Percentiles rank a stretch among this genome's conserved stretches.
Evolutionary conservation across 2,888 invertebrate species (phyloP).

Genomic region (Baccha elongata): DNA sequence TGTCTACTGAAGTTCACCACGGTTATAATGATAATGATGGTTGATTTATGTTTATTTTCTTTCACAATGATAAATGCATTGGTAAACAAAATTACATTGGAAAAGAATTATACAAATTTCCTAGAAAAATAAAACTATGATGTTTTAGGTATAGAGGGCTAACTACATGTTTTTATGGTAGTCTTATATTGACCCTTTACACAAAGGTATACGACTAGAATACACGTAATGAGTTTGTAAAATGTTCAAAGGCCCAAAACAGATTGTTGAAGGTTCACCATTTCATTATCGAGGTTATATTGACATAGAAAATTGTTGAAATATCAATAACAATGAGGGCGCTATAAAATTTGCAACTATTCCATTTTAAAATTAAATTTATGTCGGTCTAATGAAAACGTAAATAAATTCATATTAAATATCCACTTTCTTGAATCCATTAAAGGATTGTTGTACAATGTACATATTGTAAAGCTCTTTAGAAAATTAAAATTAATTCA

Average conservation of each 20-base stretch:
- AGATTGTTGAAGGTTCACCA: too few relatives aligned
- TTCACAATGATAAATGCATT: constrained; percentile 26
- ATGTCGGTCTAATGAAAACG: constrained; percentile 7
- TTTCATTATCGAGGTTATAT: constrained; percentile 26
- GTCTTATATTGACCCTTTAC: too few relatives aligned
- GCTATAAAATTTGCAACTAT: background rate
- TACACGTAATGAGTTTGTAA: constrained; percentile 1
- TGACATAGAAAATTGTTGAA: constrained; percentile 8
- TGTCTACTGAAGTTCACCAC: constrained; percentile 54
- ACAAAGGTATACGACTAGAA: too few relatives aligned
- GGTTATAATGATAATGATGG: constrained; percentile 12
- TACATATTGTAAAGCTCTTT: constrained; percentile 9
- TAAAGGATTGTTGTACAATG: constrained; percentile 8
- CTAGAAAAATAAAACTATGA: constrained; percentile 1
- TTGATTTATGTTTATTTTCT: constrained; percentile 1
- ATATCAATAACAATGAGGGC: constrained; percentile 12
- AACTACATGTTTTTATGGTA: too few relatives aligned
- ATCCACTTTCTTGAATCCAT: background rate
- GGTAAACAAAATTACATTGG: constrained; percentile 34
- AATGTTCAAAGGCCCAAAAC: constrained; percentile 1
- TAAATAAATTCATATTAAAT: background rate
- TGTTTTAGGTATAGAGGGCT: too few relatives aligned
- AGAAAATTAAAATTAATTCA: constrained; percentile 18
- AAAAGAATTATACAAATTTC: constrained; percentile 7
- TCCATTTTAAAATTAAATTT: constrained; percentile 12